A percentile compares a stretch with the other conserved stretches of the same genome.
These are phyloP conservation scores for Brenthis daphne DNA, from an alignment of 2,888 invertebrate genomes.

Conservation along the genomic window DNA sequence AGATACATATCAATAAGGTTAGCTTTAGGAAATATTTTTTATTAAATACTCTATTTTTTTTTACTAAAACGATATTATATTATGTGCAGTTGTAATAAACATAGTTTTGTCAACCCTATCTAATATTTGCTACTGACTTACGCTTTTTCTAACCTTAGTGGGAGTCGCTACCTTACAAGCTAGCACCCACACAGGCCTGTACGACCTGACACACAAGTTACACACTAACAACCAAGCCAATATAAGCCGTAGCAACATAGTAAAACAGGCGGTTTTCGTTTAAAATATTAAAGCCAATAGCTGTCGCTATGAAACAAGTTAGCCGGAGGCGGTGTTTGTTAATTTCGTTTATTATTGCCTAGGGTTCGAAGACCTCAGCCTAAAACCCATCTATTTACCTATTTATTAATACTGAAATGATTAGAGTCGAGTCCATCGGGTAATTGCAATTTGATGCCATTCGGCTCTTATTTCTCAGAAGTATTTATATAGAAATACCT, in stretches of 20 bases:
- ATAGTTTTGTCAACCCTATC: slow-evolving; percentile 48
- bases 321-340: slow-evolving; percentile 22
- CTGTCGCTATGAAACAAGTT: slow-evolving; percentile 23
- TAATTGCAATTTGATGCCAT: no score
- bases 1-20: no score
- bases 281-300: background rate
- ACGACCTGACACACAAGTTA: slow-evolving; percentile 18
- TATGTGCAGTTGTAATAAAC: background rate
- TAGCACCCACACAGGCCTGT: slow-evolving; percentile 20
- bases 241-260: background rate
- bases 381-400: slow-evolving; percentile 30
- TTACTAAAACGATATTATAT: no score
- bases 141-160: slow-evolving; percentile 53
- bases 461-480: no score
- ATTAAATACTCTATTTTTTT: no score
- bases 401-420: slow-evolving; percentile 3
- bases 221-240: slow-evolving; percentile 7
- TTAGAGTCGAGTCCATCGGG: background rate
- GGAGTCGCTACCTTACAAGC: slow-evolving; percentile 40
- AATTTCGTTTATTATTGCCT: slow-evolving; percentile 20
- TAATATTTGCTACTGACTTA: slow-evolving; percentile 60
- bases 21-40: no score
- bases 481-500: no score
- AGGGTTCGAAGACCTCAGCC: slow-evolving; percentile 27
- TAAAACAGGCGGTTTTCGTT: background rate